Conservation (phyloP, 2,113 vertebrate genomes). For the Eurystomus gularis region DNA sequence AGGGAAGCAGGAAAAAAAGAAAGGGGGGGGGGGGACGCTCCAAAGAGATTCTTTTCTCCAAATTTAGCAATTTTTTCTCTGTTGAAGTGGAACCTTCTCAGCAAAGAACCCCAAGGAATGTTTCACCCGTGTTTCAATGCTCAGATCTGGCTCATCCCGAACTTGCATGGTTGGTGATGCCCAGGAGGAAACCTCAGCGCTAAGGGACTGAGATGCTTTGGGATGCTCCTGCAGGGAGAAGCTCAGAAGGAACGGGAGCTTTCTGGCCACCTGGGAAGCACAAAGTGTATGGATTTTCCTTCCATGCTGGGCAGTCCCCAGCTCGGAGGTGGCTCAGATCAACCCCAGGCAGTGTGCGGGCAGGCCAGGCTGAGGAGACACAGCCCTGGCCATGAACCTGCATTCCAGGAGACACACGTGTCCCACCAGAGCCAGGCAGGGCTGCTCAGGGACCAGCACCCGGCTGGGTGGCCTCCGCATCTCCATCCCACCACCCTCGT, state of each 20-base stretch:
- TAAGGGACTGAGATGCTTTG: neutral
- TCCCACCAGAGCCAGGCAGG: neutral
- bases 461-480: neutral
- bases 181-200: neutral
- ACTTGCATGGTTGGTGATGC: neutral
- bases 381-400: neutral
- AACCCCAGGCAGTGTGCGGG: neutral
- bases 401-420: neutral
- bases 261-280: neutral
- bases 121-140: neutral
- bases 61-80: neutral
- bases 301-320: rapidly evolving
- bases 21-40: neutral
- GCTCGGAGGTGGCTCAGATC: neutral
- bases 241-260: neutral
- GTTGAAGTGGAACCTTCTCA: neutral
- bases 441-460: neutral
- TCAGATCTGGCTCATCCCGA: neutral
- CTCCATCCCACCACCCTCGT: neutral
- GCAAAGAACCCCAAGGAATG: neutral
- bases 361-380: neutral
- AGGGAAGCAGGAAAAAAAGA: neutral
- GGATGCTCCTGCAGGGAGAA: neutral
- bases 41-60: neutral
- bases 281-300: neutral